A percentile compares a stretch with the other conserved stretches of the same genome.
These are phyloP conservation scores for Sebastiscus albofasciatus DNA, from an alignment of 2,797 vertebrate genomes.

Conservation along the genomic window DNA sequence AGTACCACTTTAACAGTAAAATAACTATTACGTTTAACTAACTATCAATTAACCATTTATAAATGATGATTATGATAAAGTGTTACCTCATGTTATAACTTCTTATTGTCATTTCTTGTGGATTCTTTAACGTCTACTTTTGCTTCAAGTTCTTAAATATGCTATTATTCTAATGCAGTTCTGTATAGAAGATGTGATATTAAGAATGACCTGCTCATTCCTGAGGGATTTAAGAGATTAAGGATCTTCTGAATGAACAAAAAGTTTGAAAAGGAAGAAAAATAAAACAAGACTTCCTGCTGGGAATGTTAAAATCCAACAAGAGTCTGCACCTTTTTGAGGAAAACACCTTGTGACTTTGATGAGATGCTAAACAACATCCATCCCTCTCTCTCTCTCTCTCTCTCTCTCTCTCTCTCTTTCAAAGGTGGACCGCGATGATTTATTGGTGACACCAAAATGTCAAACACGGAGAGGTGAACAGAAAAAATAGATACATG, in stretches of 20 bases:
- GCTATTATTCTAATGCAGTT: not conserved
- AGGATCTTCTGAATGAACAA: not conserved
- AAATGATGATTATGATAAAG: too few relatives aligned
- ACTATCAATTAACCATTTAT: too few relatives aligned
- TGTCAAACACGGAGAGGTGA: conserved; percentile 46
- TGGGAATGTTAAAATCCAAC: not conserved
- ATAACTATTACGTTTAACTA: too few relatives aligned
- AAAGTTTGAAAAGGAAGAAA: not conserved
- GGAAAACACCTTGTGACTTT: not conserved
- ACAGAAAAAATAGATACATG: not conserved
- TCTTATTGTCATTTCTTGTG: not conserved
- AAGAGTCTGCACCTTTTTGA: not conserved
- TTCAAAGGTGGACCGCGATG: conserved; percentile 26
- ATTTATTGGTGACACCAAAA: conserved; percentile 74
- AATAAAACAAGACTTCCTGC: not conserved
- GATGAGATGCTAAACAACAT: not conserved
- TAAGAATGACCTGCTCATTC: not conserved
- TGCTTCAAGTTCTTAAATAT: not conserved
- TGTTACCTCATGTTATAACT: too few relatives aligned
- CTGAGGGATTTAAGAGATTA: not conserved
- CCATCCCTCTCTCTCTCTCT: not conserved
- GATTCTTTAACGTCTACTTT: not conserved
- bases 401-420: not conserved
- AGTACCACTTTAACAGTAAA: too few relatives aligned
- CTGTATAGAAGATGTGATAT: not conserved